Conservation (phyloP, 2,888 invertebrate genomes). For the Aleiodes leptofemur region DNA sequence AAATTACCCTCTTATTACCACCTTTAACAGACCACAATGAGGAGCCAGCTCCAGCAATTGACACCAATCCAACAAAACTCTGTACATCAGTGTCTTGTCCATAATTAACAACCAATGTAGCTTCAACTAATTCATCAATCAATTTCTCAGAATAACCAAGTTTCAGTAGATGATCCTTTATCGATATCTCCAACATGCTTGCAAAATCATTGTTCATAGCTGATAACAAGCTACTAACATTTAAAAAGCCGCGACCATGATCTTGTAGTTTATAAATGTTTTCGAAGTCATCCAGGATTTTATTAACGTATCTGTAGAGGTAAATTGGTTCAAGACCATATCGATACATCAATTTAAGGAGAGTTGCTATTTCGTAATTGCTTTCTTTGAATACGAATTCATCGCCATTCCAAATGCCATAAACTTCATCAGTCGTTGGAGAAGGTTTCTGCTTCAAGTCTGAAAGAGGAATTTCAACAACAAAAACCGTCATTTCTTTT, state of each 20-base stretch:
- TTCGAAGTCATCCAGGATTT: constrained; percentile 64
- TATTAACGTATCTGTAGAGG: constrained; percentile 66
- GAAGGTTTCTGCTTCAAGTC: constrained; percentile 67
- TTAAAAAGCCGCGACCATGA: constrained; percentile 75
- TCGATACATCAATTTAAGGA: constrained; percentile 76
- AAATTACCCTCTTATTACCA: constrained; percentile 77
- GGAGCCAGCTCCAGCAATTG: constrained; percentile 77
- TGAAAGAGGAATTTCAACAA: constrained; percentile 50
- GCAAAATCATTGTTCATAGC: constrained; percentile 77
- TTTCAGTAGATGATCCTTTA: constrained; percentile 71
- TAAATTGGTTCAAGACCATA: constrained; percentile 78
- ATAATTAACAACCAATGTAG: constrained; percentile 79
- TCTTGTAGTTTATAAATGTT: constrained; percentile 79
- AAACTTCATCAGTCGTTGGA: constrained; percentile 50
- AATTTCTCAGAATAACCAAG: constrained; percentile 75
- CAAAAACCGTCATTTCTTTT: too few relatives aligned
- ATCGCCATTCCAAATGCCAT: constrained; percentile 77
- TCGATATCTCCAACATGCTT: constrained; percentile 73
- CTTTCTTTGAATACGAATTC: constrained; percentile 78
- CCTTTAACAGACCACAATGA: constrained; percentile 79
- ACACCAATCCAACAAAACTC: constrained; percentile 75
- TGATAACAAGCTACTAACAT: constrained; percentile 76
- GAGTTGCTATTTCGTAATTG: constrained; percentile 73
- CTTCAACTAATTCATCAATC: constrained; percentile 78
- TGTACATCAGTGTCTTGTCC: constrained; percentile 78